Conservation (phyloP, 2,113 vertebrate genomes). For the Cololabis saira region DNA sequence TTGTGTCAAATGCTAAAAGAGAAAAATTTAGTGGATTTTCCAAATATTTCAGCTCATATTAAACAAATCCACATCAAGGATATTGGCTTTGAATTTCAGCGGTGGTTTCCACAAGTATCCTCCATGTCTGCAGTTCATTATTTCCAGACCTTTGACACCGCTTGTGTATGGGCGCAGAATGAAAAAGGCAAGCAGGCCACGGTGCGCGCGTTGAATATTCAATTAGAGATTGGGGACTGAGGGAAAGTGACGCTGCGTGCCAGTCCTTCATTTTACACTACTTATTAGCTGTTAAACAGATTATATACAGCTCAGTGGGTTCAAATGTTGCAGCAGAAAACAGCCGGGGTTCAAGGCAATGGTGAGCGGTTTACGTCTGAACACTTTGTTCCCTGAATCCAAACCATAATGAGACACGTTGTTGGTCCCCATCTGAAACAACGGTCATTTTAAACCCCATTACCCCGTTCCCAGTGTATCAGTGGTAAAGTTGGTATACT, state of each 20-base stretch:
- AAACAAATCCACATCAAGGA: not conserved
- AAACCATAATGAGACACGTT: slow-evolving; percentile 38
- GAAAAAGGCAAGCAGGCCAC: slow-evolving; percentile 73
- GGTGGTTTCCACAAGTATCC: slow-evolving; percentile 83
- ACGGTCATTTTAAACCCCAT: slow-evolving; percentile 4
- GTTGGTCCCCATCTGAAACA: not conserved
- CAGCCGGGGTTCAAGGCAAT: slow-evolving; percentile 52
- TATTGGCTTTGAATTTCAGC: slow-evolving; percentile 25
- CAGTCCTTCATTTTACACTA: slow-evolving; percentile 72
- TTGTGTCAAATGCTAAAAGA: not conserved
- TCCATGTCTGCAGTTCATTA: slow-evolving; percentile 97
- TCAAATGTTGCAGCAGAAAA: slow-evolving; percentile 66
- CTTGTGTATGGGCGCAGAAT: slow-evolving; percentile 86
- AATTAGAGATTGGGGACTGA: slow-evolving; percentile 62
- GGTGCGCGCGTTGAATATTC: slow-evolving; percentile 76
- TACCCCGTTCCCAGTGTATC: slow-evolving; percentile 5
- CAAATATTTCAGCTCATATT: slow-evolving; percentile 16
- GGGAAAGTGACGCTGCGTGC: slow-evolving; percentile 64
- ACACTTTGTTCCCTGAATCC: slow-evolving; percentile 38
- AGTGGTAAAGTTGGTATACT: slow-evolving; percentile 5
- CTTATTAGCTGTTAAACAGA: slow-evolving; percentile 77
- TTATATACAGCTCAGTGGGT: slow-evolving; percentile 68
- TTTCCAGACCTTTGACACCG: slow-evolving; percentile 92
- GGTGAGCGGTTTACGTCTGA: slow-evolving; percentile 52
- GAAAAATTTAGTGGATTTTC: slow-evolving; percentile 13